A percentile compares a stretch with the other conserved stretches of the same genome.
These are phyloP conservation scores for Lindbergichthys nudifrons DNA, from an alignment of 2,797 vertebrate genomes.

Conservation along the genomic window DNA sequence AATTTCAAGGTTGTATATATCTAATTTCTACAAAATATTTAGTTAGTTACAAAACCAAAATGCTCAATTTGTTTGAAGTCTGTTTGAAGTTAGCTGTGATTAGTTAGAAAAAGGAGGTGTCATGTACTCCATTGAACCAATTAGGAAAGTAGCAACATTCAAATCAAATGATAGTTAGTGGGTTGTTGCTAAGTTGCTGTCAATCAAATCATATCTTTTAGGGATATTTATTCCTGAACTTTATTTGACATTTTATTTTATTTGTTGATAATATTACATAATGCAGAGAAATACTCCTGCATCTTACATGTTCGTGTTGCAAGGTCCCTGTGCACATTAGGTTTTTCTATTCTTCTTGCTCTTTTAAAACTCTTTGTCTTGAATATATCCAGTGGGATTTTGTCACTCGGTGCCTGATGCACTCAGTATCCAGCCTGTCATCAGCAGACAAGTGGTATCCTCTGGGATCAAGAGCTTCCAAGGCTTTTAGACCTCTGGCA, in stretches of 20 bases:
- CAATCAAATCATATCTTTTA: background rate
- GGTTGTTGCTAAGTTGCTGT: background rate
- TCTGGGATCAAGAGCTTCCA: conserved; percentile 64
- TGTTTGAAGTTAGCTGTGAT: background rate
- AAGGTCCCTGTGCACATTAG: background rate
- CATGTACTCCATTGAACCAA: background rate
- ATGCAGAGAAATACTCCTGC: background rate
- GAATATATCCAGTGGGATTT: conserved; percentile 42
- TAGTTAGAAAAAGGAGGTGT: background rate
- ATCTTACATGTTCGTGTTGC: background rate
- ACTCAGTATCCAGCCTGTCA: conserved; percentile 63
- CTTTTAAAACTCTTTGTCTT: conserved; percentile 16
- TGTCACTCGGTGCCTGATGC: conserved; percentile 53
- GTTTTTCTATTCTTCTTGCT: conserved; percentile 7
- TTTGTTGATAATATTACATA: background rate
- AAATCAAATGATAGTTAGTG: background rate
- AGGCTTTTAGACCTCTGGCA: conserved; percentile 66
- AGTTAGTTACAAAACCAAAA: no score
- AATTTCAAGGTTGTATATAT: conserved; percentile 5
- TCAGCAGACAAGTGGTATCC: conserved; percentile 68
- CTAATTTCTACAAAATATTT: conserved; percentile 18
- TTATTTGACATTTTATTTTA: background rate
- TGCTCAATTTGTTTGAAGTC: no score
- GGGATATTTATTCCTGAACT: background rate
- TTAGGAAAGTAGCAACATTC: background rate